Percentiles rank a stretch among this genome's conserved stretches.
These are phyloP conservation scores for Siniperca scherzeri DNA, from an alignment of 2,797 vertebrate species.

Conservation along the genomic window DNA sequence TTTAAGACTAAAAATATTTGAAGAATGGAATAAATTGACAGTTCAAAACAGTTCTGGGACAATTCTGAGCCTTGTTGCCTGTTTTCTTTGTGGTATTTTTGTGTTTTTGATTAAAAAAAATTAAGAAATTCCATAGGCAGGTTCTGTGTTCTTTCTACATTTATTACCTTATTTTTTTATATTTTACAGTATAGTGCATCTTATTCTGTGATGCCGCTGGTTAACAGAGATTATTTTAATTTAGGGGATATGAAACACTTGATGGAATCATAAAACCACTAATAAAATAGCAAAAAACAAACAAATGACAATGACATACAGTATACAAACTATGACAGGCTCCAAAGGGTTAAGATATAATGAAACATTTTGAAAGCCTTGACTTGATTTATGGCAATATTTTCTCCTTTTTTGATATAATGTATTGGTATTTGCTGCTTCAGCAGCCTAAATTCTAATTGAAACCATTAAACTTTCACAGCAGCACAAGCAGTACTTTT, in stretches of 20 bases:
- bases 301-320: too few species aligned
- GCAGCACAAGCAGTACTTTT: background rate
- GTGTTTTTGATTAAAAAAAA: background rate
- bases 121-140: background rate
- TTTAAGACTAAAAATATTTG: background rate
- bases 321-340: background rate
- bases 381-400: background rate
- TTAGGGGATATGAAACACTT: background rate
- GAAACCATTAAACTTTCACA: background rate
- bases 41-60: background rate
- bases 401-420: background rate
- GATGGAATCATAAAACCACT: background rate
- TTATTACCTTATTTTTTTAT: background rate
- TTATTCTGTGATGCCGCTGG: background rate
- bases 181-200: background rate
- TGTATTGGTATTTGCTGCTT: background rate
- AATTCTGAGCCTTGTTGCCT: background rate
- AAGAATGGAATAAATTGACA: background rate
- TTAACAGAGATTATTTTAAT: background rate
- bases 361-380: background rate
- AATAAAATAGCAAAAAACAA: background rate
- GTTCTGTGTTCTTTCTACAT: background rate
- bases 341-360: background rate
- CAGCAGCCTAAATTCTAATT: background rate
- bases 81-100: background rate